Evolutionary conservation across 2,888 invertebrate species (phyloP).

Genomic region (Pterobdella sp.): DNA sequence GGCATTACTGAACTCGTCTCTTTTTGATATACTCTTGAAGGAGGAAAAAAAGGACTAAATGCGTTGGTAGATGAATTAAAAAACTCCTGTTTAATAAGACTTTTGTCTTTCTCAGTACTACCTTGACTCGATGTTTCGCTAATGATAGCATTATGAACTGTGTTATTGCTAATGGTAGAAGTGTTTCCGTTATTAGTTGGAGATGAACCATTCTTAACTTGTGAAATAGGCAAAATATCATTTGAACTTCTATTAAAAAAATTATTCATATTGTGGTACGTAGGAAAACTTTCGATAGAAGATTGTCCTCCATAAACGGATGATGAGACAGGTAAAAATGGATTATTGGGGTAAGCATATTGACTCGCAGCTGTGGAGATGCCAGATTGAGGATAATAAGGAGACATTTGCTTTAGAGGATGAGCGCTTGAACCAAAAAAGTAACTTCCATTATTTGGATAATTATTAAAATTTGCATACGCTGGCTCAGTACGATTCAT

Average conservation of each 20-base stretch:
- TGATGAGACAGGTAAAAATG: conserved; percentile 24
- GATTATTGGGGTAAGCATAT: conserved; percentile 22
- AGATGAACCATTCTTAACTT: neutral
- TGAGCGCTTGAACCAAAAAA: conserved; percentile 18
- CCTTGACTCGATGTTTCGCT: neutral
- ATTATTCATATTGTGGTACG: conserved; percentile 12
- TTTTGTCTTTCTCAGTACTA: neutral
- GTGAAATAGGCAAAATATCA: neutral
- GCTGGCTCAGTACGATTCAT: conserved; percentile 8
- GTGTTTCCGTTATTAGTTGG: neutral
- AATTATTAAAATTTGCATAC: conserved; percentile 18
- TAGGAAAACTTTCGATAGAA: conserved; percentile 10
- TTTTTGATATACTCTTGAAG: conserved; percentile 19
- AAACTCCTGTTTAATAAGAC: neutral
- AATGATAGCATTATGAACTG: neutral
- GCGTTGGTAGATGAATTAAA: neutral
- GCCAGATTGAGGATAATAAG: conserved; percentile 24
- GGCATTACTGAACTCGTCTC: neutral
- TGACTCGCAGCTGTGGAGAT: conserved; percentile 7
- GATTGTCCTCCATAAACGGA: conserved; percentile 25
- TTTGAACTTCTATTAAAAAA: neutral
- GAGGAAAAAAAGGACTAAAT: conserved; percentile 18
- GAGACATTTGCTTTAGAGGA: conserved; percentile 21
- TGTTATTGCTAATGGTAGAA: conserved; percentile 9
- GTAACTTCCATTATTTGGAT: conserved; percentile 10